Base-by-base conservation (phyloP, 1,140 invertebrate species). In the Diachasma alloeum region DNA sequence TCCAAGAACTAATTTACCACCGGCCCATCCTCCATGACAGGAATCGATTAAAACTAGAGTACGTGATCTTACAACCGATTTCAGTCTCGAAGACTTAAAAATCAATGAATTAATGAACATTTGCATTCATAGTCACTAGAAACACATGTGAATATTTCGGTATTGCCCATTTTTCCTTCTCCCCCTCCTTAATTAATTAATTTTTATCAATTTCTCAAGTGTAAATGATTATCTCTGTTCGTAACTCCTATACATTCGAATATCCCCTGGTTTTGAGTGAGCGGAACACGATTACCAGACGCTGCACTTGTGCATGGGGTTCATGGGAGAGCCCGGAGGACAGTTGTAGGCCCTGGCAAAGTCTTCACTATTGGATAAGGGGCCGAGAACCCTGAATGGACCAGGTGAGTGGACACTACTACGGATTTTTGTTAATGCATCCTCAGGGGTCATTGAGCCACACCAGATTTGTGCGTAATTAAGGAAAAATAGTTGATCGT, bases 391-490 rank as follows among this genome's bases (percentile, higher is more conserved):
- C 39, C 98, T 91, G 13, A 99, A 96, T 0, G 96, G 94, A 9
- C 97, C 97, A 0, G 98, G 97, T 11, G 97, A 97, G 86, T 99
- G 98, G 9, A 98, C 97, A 5, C 97, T 97, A 11, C 97, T 98
- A 44, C 97, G 93, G 68, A 99, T 93, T 90, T 98, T 98, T 26
- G 95, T 97, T 1, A 98, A 88, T 66, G 98, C 97, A 82, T 99
- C 97, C 90, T 99, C 97, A 4, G 96, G 96, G 80, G 97, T 92
- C 96, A 98, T 98, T 0, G 96, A 95, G 6, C 98, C 98, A 86
- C 98, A 99, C 98, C 98, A 99, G 63, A 99, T 99, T 81, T 92
- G 91, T 11, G 96, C 96, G 86, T 97, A 97, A 85, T 97, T 97
- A 1, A 97, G 90, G 85, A 96, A 97, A 87, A 97, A 97, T 5